Evolutionary conservation across 1,140 invertebrate genomes (phyloP), one percentile per base, ranked within the genome.

Genomic region (Cylas formicarius): DNA sequence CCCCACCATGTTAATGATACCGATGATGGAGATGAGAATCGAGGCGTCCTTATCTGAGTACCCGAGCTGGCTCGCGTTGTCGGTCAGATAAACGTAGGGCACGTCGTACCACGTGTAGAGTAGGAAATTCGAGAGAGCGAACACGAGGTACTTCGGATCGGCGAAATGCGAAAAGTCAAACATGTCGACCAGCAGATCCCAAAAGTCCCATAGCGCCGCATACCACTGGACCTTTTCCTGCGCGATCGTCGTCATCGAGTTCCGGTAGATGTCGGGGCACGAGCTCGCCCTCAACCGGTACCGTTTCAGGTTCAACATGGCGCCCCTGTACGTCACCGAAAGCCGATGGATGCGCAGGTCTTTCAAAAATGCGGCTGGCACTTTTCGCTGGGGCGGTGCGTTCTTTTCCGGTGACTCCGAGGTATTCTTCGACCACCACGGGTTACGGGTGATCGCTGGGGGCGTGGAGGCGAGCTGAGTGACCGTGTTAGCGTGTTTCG

Each of bases 61-160:
- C n/a, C 81, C 82, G 65, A 79, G 73, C 52, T 75, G 75, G 43
- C 75, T 77, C 7, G 82, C 83, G 58, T 82, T 75, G 61, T 89
- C 85, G 10, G 81, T 77, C 34, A 90, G 73, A 67, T 89, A 91
- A 41, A 91, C 82, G 60, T 91, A 90, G 17, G 86, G 85, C 21
- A 90, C 84, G 65, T 90, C 86, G 65, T 90, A 89, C 83, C 86
- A 91, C 31, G 82, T 82, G 68, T 90, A 89, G 28, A 91, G 70
- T 2, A 90, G 70, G 61, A 90, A 88, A 67, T 90, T 91, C 27
- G 85, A 89, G 9, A 90, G 63, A 8, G 84, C 78, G 67, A 90
- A 89, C 20, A 89, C 65, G n/a, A 85, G 65, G 65, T 86, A 90
- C 28, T 75, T 74, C 1, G 78, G 69, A 60, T 86, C 83, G 22